Evolutionary conservation across 2,113 vertebrate genomes (phyloP).

Genomic region (Chamaetylas fuelleborni): DNA sequence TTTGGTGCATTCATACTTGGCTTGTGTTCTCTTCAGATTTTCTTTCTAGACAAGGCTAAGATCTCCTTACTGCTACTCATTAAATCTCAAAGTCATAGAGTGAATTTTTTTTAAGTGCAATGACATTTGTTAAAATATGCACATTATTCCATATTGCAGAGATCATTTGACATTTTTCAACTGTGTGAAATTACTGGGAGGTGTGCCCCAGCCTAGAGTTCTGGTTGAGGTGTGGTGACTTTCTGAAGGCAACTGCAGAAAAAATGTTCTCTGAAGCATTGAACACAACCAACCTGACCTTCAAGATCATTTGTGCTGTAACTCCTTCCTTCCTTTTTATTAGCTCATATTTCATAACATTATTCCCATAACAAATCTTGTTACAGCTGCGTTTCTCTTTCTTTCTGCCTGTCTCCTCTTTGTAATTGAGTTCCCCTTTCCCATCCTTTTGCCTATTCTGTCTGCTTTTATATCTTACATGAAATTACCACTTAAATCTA

Average conservation of each 20-base stretch:
- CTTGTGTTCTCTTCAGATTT: background rate
- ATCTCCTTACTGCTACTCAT: background rate
- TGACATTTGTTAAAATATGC: slow-evolving; percentile 50
- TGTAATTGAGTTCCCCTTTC: background rate
- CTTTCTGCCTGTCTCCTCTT: background rate
- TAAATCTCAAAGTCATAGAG: slow-evolving; percentile 6
- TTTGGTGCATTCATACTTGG: background rate
- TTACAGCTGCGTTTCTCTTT: background rate
- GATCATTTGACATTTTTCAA: slow-evolving; percentile 22
- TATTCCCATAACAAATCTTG: background rate
- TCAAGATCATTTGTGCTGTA: background rate
- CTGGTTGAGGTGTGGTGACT: background rate
- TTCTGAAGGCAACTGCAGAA: background rate
- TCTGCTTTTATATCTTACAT: background rate
- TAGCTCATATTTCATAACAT: background rate
- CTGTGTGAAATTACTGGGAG: background rate
- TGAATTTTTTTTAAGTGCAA: background rate
- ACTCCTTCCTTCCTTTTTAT: background rate
- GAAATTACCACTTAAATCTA: background rate
- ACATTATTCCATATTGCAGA: slow-evolving; percentile 15
- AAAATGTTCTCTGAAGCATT: background rate
- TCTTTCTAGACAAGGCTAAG: background rate
- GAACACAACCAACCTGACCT: background rate
- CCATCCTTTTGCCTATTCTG: background rate
- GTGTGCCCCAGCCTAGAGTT: background rate